Evolutionary conservation across 2,888 invertebrate genomes (phyloP), one percentile per base, ranked within the genome.

Genomic region (Dryadula phaetusa): DNA sequence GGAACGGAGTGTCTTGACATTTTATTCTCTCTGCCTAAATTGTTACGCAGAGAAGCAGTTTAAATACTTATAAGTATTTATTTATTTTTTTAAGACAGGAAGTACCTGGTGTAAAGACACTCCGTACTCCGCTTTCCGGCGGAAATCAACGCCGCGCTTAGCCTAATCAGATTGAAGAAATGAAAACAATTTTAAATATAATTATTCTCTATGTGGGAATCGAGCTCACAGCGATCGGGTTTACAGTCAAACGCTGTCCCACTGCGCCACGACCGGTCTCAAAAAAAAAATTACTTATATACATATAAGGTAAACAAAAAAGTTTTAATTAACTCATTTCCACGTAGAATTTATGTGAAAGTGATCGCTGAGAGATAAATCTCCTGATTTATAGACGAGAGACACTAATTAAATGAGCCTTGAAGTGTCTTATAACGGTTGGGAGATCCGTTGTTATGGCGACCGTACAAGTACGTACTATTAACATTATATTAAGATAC

Each of bases 321-420:
- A 22, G 4, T 32, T 14, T 44, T 28, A 28, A 60, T 18, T 46
- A 60, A 32, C 32, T 32, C 28, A 28, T 46, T 44, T 60, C 4
- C 18, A 32, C 46, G 12, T 64, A 32, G 12, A 64, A 47, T 64
- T 47, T 46, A 58, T 44, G 53, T 63, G 64, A 58, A 64, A 37
- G 54, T 56, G 54, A 40, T 58, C 44, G 32, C 44, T 20, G 18
- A n/a, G 58, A 40, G 47, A 64, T 64, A 58, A 64, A 64, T 64
- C 64, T 56, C 37, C 28, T 46, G 54, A 66, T 66, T 66, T 66
- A 69, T 69, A 28, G 52, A 46, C 53, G 42, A 14, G 56, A 18
- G 62, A 47, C 56, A 46, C 60, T 46, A 69, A 69, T 69, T 66
- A 69, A 66, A 63, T 46, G 22, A 42, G 52, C 62, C 66, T 69